Conservation (phyloP, 2,888 invertebrate genomes). For the Cheilosia variabilis region DNA sequence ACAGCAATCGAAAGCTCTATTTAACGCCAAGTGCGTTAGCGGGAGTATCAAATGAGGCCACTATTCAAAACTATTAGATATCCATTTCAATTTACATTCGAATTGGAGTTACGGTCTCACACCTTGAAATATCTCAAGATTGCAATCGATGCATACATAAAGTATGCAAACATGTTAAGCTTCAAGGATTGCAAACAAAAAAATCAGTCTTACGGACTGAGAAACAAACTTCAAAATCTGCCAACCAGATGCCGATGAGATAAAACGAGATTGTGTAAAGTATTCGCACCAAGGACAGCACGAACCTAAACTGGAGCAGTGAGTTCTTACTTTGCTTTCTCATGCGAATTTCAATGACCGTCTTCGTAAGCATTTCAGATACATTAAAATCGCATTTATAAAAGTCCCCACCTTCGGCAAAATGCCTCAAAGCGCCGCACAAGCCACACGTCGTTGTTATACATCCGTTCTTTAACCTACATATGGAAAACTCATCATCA, state of each 20-base stretch:
- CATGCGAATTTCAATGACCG: background rate
- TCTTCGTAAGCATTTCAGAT: conserved; percentile 4
- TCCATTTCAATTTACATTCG: no score
- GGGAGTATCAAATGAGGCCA: no score
- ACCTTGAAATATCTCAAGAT: no score
- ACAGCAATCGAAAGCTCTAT: no score
- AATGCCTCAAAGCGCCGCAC: conserved; percentile 22
- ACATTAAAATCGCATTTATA: conserved; percentile 34
- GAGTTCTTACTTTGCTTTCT: background rate
- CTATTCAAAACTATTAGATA: no score
- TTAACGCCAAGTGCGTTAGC: no score
- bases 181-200: no score
- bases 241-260: background rate
- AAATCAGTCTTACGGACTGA: no score
- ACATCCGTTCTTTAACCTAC: conserved; percentile 70
- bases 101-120: no score
- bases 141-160: no score
- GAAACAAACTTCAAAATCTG: background rate
- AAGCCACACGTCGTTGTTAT: conserved; percentile 29
- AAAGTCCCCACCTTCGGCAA: conserved; percentile 16
- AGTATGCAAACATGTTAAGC: no score
- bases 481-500: conserved; percentile 57
- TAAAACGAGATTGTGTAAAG: background rate
- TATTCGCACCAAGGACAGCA: conserved; percentile 10
- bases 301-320: conserved; percentile 1